Evolutionary conservation across 2,113 vertebrate genomes (phyloP).

Genomic region (Neolamprologus variostigma): DNA sequence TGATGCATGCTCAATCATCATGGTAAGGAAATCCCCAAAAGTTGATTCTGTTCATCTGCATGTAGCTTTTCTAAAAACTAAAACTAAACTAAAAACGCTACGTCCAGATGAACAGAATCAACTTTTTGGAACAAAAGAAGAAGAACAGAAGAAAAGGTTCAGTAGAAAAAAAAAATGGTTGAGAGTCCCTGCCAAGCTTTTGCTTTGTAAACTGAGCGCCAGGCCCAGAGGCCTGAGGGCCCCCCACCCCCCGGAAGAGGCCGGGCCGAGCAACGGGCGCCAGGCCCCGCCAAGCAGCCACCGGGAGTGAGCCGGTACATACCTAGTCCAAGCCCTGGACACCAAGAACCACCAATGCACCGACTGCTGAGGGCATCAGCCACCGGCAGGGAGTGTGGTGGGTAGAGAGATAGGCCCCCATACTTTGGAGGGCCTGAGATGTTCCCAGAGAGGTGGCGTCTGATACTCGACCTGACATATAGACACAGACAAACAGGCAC

Average conservation of each 20-base stretch:
- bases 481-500: rapidly evolving
- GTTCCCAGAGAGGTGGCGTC: no score
- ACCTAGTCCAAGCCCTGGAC: rapidly evolving
- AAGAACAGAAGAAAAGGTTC: rapidly evolving
- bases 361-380: rapidly evolving
- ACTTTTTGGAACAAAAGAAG: neutral
- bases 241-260: no score
- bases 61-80: neutral
- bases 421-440: no score
- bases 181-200: neutral
- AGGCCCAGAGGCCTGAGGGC: no score
- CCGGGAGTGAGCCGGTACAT: rapidly evolving
- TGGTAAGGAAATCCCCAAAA: neutral
- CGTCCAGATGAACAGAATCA: neutral
- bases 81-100: no score
- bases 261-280: rapidly evolving
- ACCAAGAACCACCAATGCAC: rapidly evolving
- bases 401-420: no score
- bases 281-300: rapidly evolving
- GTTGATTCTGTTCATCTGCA: neutral
- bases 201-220: no score
- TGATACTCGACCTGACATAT: no score
- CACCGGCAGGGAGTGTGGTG: rapidly evolving
- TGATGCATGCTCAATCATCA: rapidly evolving
- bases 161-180: rapidly evolving